phyloP scores from a whole-genome alignment of 2,113 vertebrate genomes.

The Pycnonotus jocosus region DNA sequence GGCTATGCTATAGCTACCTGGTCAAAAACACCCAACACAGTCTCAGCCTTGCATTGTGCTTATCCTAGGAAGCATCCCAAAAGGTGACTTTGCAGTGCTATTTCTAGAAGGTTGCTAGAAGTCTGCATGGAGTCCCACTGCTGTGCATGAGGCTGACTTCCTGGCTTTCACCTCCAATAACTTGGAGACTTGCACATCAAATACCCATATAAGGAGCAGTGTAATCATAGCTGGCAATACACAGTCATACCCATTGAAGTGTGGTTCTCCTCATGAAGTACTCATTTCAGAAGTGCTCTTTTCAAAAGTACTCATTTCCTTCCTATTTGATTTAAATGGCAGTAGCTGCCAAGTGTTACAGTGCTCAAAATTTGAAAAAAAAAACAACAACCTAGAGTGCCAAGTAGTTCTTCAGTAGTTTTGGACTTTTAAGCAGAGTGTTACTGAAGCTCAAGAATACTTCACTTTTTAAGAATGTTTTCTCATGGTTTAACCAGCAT shows the following conservation, averaged over 20 bases:
- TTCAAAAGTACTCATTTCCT: neutral
- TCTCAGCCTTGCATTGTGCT: neutral
- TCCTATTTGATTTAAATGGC: neutral
- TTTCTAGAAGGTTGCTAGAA: neutral
- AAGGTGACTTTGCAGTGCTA: neutral
- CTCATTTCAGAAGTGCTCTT: neutral
- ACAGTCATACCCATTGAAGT: neutral
- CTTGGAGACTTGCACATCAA: neutral
- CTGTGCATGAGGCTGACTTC: neutral
- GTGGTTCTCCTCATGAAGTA: neutral
- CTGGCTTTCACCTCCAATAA: neutral
- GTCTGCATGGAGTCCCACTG: neutral
- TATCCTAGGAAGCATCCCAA: neutral
- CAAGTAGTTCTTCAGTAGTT: neutral
- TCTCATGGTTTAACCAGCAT: neutral
- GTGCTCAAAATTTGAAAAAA: rapidly evolving
- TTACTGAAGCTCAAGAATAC: neutral
- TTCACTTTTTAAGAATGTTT: neutral
- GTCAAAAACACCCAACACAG: neutral
- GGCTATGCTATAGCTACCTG: neutral
- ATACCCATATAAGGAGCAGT: neutral
- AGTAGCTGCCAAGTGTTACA: neutral
- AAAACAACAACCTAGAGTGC: no score
- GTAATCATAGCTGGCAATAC: neutral
- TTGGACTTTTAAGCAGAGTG: neutral